Evolutionary conservation across 2,113 vertebrate genomes (phyloP), one percentile per base, ranked within the genome.

Genomic region (Neolamprologus brichardi): DNA sequence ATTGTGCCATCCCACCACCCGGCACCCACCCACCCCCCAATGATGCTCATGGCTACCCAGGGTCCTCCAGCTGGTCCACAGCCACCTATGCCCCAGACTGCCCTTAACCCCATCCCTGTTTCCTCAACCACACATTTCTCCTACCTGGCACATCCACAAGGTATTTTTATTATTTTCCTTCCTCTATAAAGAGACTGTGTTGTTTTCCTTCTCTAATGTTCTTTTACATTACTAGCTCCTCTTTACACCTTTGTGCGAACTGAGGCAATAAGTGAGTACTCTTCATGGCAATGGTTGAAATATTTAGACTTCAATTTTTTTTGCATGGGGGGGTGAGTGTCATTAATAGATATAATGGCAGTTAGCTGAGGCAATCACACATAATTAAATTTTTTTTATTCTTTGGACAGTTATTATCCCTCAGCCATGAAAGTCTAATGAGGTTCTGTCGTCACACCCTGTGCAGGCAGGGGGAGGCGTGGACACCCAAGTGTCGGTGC

Each of bases 11-110:
- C 97, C 91, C 99, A 99, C 97, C 98, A 97, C 87, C 95, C 95
- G 4, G 93, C 96, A 78, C 95, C 97, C 87, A 96, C 97, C 94
- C 99, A 99, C 96, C 97, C 98, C 83, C 96, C 97, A 39, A 98
- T 99, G 98, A 99, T 99, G 99, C 97, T 99, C 96, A 99, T 99
- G 98, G 97, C 98, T 85, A 98, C 98, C 91, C 98, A 98, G 96
- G 94, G 94, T 64, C 97, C 97, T 90, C 97, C 98, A 72, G 98
- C 97, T 46, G 99, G 98, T 88, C 98, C 97, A 60, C 98, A 99
- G 97, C 97, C 97, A 90, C 97, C 95, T 51, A 96, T 99, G 95
- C 95, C 97, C 94, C 98, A 99, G 96, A 98, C 96, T 87, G 97
- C 98, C 94, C 97, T 99, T 94, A 99, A 98, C 95, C 97, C 97